These are phyloP conservation scores for Mixornis gularis DNA, from an alignment of 2,113 vertebrate genomes.

Conservation along the genomic window DNA sequence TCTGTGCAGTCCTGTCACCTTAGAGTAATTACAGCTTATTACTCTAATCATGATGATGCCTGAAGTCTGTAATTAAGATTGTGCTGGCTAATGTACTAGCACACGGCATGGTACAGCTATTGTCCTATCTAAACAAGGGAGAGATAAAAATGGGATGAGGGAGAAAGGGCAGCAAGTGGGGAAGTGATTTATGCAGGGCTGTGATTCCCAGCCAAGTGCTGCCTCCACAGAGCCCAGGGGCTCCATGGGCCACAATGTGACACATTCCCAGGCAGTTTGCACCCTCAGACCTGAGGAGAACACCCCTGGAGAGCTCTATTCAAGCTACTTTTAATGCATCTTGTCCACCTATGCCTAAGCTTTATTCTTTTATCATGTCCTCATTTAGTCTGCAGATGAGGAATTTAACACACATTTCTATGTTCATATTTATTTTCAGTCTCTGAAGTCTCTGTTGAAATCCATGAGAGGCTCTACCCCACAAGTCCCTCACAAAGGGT, in stretches of 20 bases:
- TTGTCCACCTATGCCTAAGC: not conserved
- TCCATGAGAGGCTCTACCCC: not conserved
- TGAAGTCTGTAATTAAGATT: constrained; percentile 63
- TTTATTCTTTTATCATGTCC: not conserved
- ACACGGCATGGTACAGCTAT: not conserved
- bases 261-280: not conserved
- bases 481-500: not conserved
- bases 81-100: constrained; percentile 49
- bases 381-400: not conserved
- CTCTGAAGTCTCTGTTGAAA: not conserved
- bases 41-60: constrained; percentile 58
- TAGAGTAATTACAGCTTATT: constrained; percentile 63
- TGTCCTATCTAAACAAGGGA: constrained; percentile 41
- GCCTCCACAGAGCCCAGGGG: not conserved
- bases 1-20: constrained; percentile 41
- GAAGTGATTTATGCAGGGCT: constrained; percentile 28
- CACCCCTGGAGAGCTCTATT: accelerated
- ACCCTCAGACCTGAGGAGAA: accelerated
- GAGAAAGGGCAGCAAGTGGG: not conserved
- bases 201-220: not conserved
- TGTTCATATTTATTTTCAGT: not conserved
- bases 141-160: constrained; percentile 17
- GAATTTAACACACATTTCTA: not conserved
- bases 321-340: not conserved
- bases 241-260: not conserved